Percentiles rank a stretch among this genome's conserved stretches.
Conservation (phyloP, 2,888 invertebrate species). For the Amorpha juglandis region DNA sequence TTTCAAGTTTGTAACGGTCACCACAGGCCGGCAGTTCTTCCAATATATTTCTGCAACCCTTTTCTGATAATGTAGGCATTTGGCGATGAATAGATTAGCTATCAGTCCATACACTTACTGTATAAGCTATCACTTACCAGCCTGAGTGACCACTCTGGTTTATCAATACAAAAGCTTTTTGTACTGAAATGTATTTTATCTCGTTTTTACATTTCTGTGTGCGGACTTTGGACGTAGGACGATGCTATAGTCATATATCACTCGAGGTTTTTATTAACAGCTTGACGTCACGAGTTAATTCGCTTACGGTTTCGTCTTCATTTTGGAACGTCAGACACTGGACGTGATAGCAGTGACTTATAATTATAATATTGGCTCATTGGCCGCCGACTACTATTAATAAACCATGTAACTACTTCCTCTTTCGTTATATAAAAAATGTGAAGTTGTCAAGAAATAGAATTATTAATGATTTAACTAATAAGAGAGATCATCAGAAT, state of each 20-base stretch:
- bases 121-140: not conserved
- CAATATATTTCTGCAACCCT: not conserved
- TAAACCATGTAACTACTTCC: not conserved
- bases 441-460: not conserved
- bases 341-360: not conserved
- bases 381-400: constrained; percentile 1
- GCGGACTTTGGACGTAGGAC: constrained; percentile 1
- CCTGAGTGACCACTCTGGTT: constrained; percentile 23
- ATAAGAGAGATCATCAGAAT: not conserved
- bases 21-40: not conserved
- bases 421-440: not conserved
- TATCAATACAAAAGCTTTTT: constrained; percentile 29
- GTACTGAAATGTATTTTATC: constrained; percentile 26
- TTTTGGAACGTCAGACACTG: constrained; percentile 11
- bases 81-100: constrained; percentile 13
- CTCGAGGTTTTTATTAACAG: not conserved
- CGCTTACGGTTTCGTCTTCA: constrained; percentile 9
- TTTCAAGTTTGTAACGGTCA: not conserved
- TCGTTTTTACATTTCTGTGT: not conserved
- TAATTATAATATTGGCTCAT: constrained; percentile 2
- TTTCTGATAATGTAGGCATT: constrained; percentile 5
- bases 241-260: not conserved
- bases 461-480: not conserved
- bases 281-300: constrained; percentile 22
- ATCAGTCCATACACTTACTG: constrained; percentile 6